A percentile compares a stretch with the other conserved stretches of the same genome.
Evolutionary conservation across 1,140 invertebrate genomes (phyloP).

Genomic region (Wiebesia pumilae): DNA sequence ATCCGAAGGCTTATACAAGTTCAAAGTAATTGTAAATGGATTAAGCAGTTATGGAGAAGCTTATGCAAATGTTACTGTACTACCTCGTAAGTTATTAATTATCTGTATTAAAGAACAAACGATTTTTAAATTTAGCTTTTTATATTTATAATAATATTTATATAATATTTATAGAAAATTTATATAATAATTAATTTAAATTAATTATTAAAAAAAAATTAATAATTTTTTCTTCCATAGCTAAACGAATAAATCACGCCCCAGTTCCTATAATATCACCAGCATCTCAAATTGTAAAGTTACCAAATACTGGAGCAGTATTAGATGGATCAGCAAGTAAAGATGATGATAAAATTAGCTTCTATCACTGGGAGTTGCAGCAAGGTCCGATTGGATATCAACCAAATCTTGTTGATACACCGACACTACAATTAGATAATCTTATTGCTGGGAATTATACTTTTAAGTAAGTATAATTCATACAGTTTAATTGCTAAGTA

Average conservation of each 20-base stretch:
- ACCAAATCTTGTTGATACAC: constrained; percentile 83
- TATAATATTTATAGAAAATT: too few species aligned
- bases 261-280: constrained; percentile 92
- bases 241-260: constrained; percentile 88
- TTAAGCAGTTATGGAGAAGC: constrained; percentile 86
- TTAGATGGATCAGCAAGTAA: constrained; percentile 88
- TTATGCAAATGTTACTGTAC: constrained; percentile 92
- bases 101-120: neutral
- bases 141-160: too few species aligned
- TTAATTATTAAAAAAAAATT: too few species aligned
- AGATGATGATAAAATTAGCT: constrained; percentile 89
- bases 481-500: neutral
- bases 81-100: constrained; percentile 79
- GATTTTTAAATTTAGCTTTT: neutral
- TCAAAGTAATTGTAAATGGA: constrained; percentile 88
- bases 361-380: constrained; percentile 94
- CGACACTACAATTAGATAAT: constrained; percentile 90
- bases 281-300: constrained; percentile 87
- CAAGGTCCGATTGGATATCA: constrained; percentile 91
- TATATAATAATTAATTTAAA: too few species aligned
- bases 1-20: constrained; percentile 90
- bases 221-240: constrained; percentile 70
- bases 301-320: constrained; percentile 91
- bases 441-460: constrained; percentile 93
- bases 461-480: constrained; percentile 80